Percentiles rank a stretch among this genome's conserved stretches.
Conservation (phyloP, 92 coral and sea anemone species). For the Scolanthus callimorphus region DNA sequence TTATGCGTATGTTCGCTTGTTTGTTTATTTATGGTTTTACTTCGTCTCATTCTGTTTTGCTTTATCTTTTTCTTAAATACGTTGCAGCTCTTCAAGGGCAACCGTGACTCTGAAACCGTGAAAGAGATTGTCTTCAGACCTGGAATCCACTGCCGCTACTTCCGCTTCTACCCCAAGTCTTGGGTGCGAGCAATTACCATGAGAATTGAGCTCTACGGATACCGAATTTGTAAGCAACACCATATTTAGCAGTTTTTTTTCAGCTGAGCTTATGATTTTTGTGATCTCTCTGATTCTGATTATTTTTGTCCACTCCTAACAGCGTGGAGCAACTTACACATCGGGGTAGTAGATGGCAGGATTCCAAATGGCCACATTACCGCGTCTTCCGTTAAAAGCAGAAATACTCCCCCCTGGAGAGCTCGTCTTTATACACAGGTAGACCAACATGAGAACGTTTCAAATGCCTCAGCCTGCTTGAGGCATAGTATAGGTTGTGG, state of each 20-base stretch:
- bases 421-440: slow-evolving; percentile 53
- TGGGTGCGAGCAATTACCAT: slow-evolving; percentile 70
- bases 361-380: slow-evolving; percentile 66
- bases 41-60: too few species aligned
- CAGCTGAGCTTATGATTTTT: too few species aligned
- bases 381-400: slow-evolving; percentile 63
- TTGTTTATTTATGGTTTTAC: too few species aligned
- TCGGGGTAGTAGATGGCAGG: slow-evolving; percentile 72
- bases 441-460: not conserved
- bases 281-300: too few species aligned
- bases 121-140: slow-evolving; percentile 55
- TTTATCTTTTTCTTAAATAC: too few species aligned
- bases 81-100: slow-evolving; percentile 64
- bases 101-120: slow-evolving; percentile 61
- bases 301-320: too few species aligned
- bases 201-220: slow-evolving; percentile 75
- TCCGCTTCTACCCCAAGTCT: slow-evolving; percentile 59
- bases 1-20: too few species aligned
- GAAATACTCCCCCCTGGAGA: slow-evolving; percentile 71
- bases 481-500: too few species aligned
- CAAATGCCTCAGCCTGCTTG: too few species aligned
- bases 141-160: slow-evolving; percentile 51
- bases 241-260: too few species aligned
- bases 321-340: slow-evolving; percentile 37
- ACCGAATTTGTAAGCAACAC: slow-evolving; percentile 58